These are phyloP conservation scores for Myotis yumanensis DNA, from an alignment of 2,113 vertebrate species.

Conservation along the genomic window DNA sequence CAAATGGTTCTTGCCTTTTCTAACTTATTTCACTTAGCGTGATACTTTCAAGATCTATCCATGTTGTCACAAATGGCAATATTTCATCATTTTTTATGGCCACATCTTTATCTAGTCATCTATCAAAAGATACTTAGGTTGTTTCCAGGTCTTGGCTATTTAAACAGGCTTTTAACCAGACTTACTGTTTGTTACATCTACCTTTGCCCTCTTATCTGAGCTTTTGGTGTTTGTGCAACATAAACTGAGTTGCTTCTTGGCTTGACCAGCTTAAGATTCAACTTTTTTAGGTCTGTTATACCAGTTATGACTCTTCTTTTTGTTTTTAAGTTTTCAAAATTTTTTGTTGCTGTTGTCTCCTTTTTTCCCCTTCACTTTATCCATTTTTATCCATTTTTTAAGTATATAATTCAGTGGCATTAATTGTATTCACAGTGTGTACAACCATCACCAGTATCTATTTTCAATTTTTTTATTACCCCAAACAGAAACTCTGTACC, in stretches of 20 bases:
- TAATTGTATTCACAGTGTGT: no score
- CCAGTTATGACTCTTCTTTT: neutral
- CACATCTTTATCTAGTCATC: no score
- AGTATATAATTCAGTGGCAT: no score
- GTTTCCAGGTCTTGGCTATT: neutral
- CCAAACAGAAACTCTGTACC: no score
- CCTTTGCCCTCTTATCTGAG: neutral
- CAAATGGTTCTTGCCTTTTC: no score
- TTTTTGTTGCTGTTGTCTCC: neutral
- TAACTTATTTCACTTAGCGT: neutral
- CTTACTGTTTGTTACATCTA: neutral
- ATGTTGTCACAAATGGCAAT: neutral
- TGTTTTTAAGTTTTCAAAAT: neutral
- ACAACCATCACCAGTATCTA: no score
- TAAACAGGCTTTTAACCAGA: neutral
- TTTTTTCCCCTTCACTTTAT: neutral
- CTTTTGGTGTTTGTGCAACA: neutral
- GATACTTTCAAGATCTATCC: neutral
- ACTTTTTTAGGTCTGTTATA: neutral
- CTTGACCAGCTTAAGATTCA: neutral
- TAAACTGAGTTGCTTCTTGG: neutral
- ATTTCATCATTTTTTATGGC: neutral
- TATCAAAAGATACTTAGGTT: no score
- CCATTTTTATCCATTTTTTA: no score
- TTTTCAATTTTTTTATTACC: no score